These are phyloP conservation scores for Rotaria macrura DNA, from an alignment of 2,888 invertebrate genomes.

Conservation along the genomic window DNA sequence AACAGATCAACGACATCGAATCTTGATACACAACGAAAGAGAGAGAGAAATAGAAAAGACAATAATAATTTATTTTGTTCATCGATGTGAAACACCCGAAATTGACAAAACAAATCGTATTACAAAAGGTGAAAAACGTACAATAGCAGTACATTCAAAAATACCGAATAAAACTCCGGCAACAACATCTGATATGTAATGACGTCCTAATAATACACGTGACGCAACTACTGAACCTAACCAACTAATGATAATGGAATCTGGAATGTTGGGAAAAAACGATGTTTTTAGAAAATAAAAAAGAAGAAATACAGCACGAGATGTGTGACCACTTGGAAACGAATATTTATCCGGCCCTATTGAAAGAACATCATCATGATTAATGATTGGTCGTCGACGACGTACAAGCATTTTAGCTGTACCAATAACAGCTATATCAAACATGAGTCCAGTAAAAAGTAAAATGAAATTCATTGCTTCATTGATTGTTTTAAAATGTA, in stretches of 20 bases:
- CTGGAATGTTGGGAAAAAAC: not conserved
- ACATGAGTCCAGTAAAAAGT: not conserved
- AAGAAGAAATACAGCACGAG: not conserved
- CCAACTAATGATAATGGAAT: not conserved
- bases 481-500: not conserved
- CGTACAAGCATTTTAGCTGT: not conserved
- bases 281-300: conserved; percentile 4
- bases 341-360: conserved; percentile 18
- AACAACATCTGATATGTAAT: conserved; percentile 6
- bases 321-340: conserved; percentile 10
- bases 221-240: not conserved
- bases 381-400: not conserved
- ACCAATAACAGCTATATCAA: not conserved
- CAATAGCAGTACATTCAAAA: not conserved
- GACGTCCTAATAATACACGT: not conserved
- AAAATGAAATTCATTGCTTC: not conserved
- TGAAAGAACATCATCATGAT: not conserved
- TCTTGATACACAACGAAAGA: no score
- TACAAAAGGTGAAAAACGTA: not conserved
- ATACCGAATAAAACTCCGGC: not conserved
- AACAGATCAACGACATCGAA: not conserved
- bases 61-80: not conserved
- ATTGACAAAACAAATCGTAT: not conserved
- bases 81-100: not conserved
- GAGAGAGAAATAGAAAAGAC: no score